Evolutionary conservation across 2,797 vertebrate species (phyloP), one percentile per base, ranked within the genome.

Genomic region (Decapterus maruadsi): DNA sequence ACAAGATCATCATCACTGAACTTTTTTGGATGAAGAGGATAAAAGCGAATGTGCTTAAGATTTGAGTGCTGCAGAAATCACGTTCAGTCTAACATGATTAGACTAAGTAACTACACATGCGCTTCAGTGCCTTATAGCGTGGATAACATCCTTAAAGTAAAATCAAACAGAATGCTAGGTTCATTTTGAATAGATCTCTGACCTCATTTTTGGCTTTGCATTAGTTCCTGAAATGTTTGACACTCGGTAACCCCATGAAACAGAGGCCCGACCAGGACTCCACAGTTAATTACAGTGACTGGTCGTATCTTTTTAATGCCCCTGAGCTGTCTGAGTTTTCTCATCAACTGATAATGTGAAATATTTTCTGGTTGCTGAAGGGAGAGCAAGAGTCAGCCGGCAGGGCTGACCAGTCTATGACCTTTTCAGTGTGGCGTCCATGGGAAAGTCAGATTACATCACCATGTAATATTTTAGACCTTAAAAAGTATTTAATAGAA

Each of bases 1-100:
- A 76, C 74, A 78, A 79, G 66, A 65, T 59, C n/a, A n/a, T 89
- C 69, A 75, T 82, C 82, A 78, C 42, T 64, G 56, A 73, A 66
- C 31, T 60, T 78, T 83, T 85, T 62, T 68, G 61, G 56, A 71
- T 76, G 70, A 78, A 53, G 57, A 68, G 36, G 65, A 69, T 75
- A 66, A 75, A 65, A 71, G 26, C 22, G 69, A 81, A 43, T 75
- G 51, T 36, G 34, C 34, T 36, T 8, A 36, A 36, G 34, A 36
- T 36, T 36, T 36, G 34, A 36, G 34, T 26, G 26, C 26, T 3
- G 8, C 8, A 17, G 57, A 77, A 78, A 36, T 51, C 26, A 29
- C 75, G 61, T 42, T 66, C 46, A 57, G 13, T 80, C 40, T 34
- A 29, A 70, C 13, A 11, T 17, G n/a, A 56, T 68, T 70, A 69